Base-by-base conservation (phyloP, 2,888 invertebrate genomes). In the Calliphora vomitoria region DNA sequence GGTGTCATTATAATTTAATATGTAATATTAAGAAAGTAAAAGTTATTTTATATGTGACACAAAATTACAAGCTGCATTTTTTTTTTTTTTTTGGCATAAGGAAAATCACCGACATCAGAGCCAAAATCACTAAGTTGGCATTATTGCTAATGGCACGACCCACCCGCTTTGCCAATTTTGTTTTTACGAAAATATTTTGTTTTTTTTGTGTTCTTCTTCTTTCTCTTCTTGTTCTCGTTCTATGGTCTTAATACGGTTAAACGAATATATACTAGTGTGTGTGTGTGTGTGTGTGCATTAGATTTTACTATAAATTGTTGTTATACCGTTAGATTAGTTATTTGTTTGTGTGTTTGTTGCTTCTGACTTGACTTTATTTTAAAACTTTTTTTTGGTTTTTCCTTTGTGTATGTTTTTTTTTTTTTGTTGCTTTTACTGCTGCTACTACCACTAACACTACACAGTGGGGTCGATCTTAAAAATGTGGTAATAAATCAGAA, bases 131-230 rank as follows among this genome's bases (percentile, higher is more conserved):
- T 47, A 74, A 62, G 18, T 76, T 83, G 83, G 83, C 83, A 83
- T 50, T 76, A 83, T 76, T 75, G 69, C 50, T 66, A 68, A 60
- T 68, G 62, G 35, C 74, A 68, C 71, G 38, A 85, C 81, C 81
- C 76, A 85, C 85, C 69, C 85, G 75, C 75, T 81, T 72, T 82
- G 72, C 76, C 82, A 86, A 86, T 79, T 78, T 83, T 55, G n/a
- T 78, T 78, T 68, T 18, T 13, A 60, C 50, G 35, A 66, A 66
- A 58, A 71, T 79, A 31, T 69, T 82, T 66, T 66, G 15, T 6
- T 20, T 25, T 41, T 18, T 35, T 55, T 25, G 68, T 60, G 13
- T 79, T 68, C 4, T 53, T 53, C 47, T 41, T 38, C 25, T 66
- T 60, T 25, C 55, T 38, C 35, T 50, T 79, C 15, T 79, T 79